Evolutionary conservation across 53 echinoderm and acorn worm genomes (phyloP), one percentile per base, ranked within the genome.

Genomic region (Glandiceps talaboti): DNA sequence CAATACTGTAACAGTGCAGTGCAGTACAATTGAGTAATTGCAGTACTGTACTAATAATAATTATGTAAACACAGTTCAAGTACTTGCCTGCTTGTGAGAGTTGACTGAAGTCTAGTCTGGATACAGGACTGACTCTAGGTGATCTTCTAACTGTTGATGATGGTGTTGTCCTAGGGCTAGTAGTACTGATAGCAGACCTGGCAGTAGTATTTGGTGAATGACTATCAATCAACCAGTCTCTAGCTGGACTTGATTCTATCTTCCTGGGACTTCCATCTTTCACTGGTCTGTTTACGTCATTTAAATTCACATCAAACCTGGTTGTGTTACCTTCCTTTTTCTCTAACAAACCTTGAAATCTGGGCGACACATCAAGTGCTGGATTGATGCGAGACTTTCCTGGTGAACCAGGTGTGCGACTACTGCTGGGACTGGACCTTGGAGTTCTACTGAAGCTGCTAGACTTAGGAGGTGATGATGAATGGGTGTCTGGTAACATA

Each of bases 381-480:
- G 79, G 32, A 32, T 78, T 78, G 32, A 78, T 32, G 14, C 27
- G 1, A n/a, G 31, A 32, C n/a, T 25, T 78, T 25, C 1, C 25
- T 78, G 79, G 33, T 45, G 64, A 45, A n/a, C n/a, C n/a, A n/a
- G n/a, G n/a, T 12, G 64, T 14, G 27, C 31, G 1, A 32, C 6
- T 0, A 26, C 1, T 1, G 26, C 31, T 1, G 31, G 27, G 30
- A 6, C 31, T 78, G 6, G 32, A 32, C 25, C 25, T 32, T 26
- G 25, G 1, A 1, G 79, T 6, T 32, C 32, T 78, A 6, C 25
- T 77, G 29, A 29, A 28, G 1, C 79, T 78, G 27, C 31, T 31
- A 14, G 79, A 27, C 31, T 27, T 32, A 32, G 31, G 32, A 14
- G 76, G 76, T n/a, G n/a, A n/a, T 1, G 79, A 78, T 78, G 79